Percentiles rank a stretch among this genome's conserved stretches.
Evolutionary conservation across 1,140 invertebrate genomes (phyloP).

Genomic region (Globodera rostochiensis): DNA sequence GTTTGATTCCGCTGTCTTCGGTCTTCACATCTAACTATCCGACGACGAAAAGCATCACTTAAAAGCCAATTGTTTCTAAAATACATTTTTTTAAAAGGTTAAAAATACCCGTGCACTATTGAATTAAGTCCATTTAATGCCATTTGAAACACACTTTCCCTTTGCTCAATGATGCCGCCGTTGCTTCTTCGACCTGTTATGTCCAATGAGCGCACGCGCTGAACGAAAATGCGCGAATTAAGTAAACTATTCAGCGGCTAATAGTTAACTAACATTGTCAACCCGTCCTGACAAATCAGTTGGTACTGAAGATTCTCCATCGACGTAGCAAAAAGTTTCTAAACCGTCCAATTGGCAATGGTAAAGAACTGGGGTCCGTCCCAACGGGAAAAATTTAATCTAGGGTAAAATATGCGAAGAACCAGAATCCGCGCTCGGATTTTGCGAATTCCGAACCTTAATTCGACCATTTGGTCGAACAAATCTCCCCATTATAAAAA

Average conservation of each 20-base stretch:
- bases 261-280: background rate
- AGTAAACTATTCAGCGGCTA: background rate
- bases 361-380: too few species aligned
- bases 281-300: background rate
- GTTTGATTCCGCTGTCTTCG: conserved; percentile 2
- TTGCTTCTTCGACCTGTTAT: background rate
- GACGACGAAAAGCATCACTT: conserved; percentile 30
- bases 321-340: background rate
- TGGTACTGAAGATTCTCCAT: conserved; percentile 6
- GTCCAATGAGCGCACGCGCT: background rate
- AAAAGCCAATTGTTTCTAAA: background rate
- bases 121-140: conserved; percentile 19
- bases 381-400: too few species aligned
- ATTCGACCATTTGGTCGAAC: too few species aligned
- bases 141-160: conserved; percentile 32
- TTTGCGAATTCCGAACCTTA: too few species aligned
- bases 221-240: background rate
- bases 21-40: background rate
- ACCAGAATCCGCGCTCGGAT: background rate
- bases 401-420: background rate
- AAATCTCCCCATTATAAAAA: background rate
- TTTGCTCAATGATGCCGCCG: conserved; percentile 18
- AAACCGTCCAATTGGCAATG: too few species aligned
- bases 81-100: background rate
- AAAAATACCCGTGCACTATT: conserved; percentile 17